Evolutionary conservation across 2,113 vertebrate species (phyloP).

Genomic region (Leptobrachium leishanense): DNA sequence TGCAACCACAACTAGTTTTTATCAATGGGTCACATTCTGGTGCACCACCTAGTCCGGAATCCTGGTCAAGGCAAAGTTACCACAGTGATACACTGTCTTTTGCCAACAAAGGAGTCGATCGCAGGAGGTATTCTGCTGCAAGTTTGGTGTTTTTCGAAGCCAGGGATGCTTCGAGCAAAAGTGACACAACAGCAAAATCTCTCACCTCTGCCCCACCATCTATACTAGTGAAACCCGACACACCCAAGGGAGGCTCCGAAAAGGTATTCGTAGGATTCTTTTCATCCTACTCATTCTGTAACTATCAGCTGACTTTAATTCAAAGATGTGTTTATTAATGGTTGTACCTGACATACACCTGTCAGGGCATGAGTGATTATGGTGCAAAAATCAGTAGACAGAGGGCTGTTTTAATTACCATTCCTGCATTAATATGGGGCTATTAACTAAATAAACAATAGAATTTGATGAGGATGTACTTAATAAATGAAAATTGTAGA

Average conservation of each 20-base stretch:
- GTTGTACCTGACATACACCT: no score
- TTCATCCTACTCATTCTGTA: no score
- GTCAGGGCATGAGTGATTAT: no score
- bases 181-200: constrained; percentile 66
- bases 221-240: constrained; percentile 89
- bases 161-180: constrained; percentile 63
- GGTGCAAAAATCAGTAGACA: no score
- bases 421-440: no score
- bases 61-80: constrained; percentile 63
- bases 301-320: no score
- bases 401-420: no score
- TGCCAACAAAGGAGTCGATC: constrained; percentile 50
- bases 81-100: constrained; percentile 51
- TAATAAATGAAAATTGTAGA: no score
- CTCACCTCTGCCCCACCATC: constrained; percentile 74
- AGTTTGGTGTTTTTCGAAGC: constrained; percentile 68
- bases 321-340: no score
- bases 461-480: no score
- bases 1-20: constrained; percentile 65
- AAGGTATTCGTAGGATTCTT: constrained; percentile 73
- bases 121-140: constrained; percentile 64
- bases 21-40: constrained; percentile 53
- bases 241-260: constrained; percentile 73
- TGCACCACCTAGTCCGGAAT: constrained; percentile 58
- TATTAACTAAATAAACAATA: no score